phyloP scores from a whole-genome alignment of 2,113 vertebrate genomes.

The Callionymus lyra region DNA sequence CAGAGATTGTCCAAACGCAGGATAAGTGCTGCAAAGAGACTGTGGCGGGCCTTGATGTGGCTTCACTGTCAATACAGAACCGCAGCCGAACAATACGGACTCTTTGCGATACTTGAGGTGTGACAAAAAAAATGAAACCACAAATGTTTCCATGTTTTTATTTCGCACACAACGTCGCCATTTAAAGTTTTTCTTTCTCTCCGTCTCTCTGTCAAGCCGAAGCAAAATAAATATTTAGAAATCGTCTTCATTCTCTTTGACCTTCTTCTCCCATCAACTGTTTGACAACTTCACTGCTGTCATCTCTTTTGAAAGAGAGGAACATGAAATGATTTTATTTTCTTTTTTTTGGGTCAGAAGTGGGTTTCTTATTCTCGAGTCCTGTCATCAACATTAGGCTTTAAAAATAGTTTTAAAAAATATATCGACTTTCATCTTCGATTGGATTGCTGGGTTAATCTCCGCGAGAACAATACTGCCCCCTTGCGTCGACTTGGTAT shows the following conservation, averaged over 20 bases:
- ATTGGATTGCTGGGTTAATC: slow-evolving; percentile 26
- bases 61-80: slow-evolving; percentile 15
- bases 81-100: slow-evolving; percentile 32
- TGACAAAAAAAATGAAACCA: slow-evolving; percentile 35
- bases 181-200: no score
- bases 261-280: slow-evolving; percentile 32
- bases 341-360: slow-evolving; percentile 28
- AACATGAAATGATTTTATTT: slow-evolving; percentile 5
- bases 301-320: slow-evolving; percentile 16
- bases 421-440: slow-evolving; percentile 53
- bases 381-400: slow-evolving; percentile 30
- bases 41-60: slow-evolving; percentile 42
- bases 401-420: slow-evolving; percentile 59
- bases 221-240: slow-evolving; percentile 9
- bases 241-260: slow-evolving; percentile 21
- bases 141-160: slow-evolving; percentile 14
- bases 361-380: slow-evolving; percentile 22
- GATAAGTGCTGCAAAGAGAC: slow-evolving; percentile 40
- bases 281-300: slow-evolving; percentile 44
- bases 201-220: neutral
- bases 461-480: slow-evolving; percentile 53
- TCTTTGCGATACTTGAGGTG: neutral
- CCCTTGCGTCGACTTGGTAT: slow-evolving; percentile 49
- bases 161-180: neutral
- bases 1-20: slow-evolving; percentile 30